Conservation (phyloP, 2,113 vertebrate species). For the Python bivittatus region DNA sequence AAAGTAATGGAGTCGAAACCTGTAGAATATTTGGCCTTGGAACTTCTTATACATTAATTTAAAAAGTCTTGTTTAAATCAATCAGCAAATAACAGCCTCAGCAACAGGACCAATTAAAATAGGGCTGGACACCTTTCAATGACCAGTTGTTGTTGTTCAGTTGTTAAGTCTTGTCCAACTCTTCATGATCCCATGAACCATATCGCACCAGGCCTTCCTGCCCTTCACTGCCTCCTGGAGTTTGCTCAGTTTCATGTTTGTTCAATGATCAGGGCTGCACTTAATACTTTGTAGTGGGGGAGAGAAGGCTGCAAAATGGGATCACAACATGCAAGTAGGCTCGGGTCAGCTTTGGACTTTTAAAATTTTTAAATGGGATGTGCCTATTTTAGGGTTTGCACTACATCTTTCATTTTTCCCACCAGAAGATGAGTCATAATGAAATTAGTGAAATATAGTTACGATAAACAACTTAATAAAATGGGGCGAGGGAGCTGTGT, state of each 20-base stretch:
- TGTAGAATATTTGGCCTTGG: slow-evolving; percentile 3
- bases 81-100: background rate
- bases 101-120: background rate
- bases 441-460: background rate
- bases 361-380: background rate
- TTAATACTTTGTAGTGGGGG: background rate
- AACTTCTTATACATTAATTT: background rate
- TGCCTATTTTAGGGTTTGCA: background rate
- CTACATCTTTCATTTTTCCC: background rate
- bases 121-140: background rate
- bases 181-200: too few relatives aligned
- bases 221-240: too few relatives aligned
- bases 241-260: too few relatives aligned
- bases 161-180: too few relatives aligned
- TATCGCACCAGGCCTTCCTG: too few relatives aligned
- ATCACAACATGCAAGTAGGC: background rate
- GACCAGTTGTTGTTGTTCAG: too few relatives aligned
- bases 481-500: background rate
- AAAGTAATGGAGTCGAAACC: slow-evolving; percentile 1
- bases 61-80: slow-evolving; percentile 5
- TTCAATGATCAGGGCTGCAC: background rate
- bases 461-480: background rate
- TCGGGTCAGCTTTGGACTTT: background rate
- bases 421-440: background rate
- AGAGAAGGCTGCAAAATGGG: background rate